These are phyloP conservation scores for Mactromeris polynyma DNA, from an alignment of 2,888 invertebrate genomes.

Conservation along the genomic window DNA sequence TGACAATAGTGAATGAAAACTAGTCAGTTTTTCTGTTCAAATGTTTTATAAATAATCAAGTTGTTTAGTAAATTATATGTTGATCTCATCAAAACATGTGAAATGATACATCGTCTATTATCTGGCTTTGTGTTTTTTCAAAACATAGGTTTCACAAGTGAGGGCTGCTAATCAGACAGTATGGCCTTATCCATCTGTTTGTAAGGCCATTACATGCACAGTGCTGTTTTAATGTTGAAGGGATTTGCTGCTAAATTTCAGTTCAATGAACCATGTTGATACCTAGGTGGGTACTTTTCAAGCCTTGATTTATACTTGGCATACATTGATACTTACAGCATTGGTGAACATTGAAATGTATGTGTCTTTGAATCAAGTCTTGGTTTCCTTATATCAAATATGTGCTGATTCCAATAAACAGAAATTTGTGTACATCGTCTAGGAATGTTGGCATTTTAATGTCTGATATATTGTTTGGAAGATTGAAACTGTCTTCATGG, in stretches of 20 bases:
- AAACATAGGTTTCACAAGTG: too few relatives aligned
- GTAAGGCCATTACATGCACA: neutral
- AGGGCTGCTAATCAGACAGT: too few relatives aligned
- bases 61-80: too few relatives aligned
- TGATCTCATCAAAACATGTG: too few relatives aligned
- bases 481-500: neutral
- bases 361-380: neutral
- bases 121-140: too few relatives aligned
- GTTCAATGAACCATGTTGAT: neutral
- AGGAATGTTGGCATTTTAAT: neutral
- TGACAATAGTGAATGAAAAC: too few relatives aligned
- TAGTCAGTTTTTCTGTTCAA: too few relatives aligned
- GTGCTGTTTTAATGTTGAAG: neutral
- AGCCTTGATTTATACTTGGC: neutral
- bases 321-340: neutral
- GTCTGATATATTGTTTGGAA: neutral
- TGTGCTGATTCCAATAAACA: neutral
- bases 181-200: neutral
- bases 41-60: too few relatives aligned
- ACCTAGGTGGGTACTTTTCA: neutral
- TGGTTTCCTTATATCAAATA: neutral
- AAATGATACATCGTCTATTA: too few relatives aligned
- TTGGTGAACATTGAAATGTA: neutral
- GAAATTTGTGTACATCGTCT: neutral
- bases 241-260: neutral